Evolutionary conservation across 2,113 vertebrate species (phyloP), one percentile per base, ranked within the genome.

Genomic region (Irena cyanogastra): DNA sequence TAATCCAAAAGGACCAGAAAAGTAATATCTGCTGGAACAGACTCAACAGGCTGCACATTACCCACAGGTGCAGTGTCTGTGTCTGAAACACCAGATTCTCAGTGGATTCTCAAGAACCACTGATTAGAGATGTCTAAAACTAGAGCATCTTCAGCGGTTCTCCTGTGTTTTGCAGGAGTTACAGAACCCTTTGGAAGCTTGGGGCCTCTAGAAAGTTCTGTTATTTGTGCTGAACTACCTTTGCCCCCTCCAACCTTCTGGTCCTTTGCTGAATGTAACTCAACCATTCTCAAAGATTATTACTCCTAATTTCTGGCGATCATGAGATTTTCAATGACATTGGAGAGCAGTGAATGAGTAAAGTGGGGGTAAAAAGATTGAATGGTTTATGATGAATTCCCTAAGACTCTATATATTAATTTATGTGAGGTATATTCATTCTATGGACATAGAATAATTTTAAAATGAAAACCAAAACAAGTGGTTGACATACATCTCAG

Each of bases 321-420:
- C 44, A 30, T 89, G 24, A 59, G 41, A 54, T 68, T 91, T 65
- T 57, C 16, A 66, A 69, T 44, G 35, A 21, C 45, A 11, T 27
- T 87, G 24, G 12, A 75, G 13, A 75, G 11, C 27, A 84, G 28
- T 59, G 45, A 71, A 60, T 53, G 7, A 60, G 44, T 56, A 30
- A 71, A 50, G 2, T n/a, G 11, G 3, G 12, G 5, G 5, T 0
- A 5, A n/a, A 11, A 13, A 47, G 24, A 5, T 24, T 21, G 20
- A 68, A 30, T 49, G 6, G 5, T 50, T 82, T 71, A 45, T 63
- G 8, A 23, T 11, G 4, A 41, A 79, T 89, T 95, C 87, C 39
- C 30, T 68, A 64, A 71, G 23, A 16, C 8, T 12, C 4, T 35
- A 69, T 57, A 35, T 75, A 74, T n/a, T 83, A 1, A 57, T 89